Evolutionary conservation across 2,888 invertebrate genomes (phyloP).

Genomic region (Mimas tiliae): DNA sequence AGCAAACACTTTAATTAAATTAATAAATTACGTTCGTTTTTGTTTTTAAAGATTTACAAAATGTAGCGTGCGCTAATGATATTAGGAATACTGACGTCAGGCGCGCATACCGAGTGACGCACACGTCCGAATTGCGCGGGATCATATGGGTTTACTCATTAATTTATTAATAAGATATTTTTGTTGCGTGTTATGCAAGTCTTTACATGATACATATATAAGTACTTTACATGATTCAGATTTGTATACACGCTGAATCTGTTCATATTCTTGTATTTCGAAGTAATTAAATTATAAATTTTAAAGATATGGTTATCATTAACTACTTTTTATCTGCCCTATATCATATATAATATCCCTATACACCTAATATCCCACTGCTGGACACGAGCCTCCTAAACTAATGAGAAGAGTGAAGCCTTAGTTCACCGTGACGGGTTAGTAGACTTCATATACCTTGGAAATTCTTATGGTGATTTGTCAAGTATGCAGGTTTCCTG

Average conservation of each 20-base stretch:
- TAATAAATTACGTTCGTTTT: conserved; percentile 28
- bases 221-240: neutral
- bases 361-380: too few species aligned
- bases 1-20: conserved; percentile 28
- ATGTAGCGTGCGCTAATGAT: conserved; percentile 29
- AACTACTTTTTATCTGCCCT: too few species aligned
- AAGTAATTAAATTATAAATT: too few species aligned
- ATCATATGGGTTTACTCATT: conserved; percentile 49
- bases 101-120: conserved; percentile 46
- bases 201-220: neutral
- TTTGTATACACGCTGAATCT: neutral
- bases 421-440: too few species aligned
- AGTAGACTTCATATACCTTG: too few species aligned
- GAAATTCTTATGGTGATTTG: too few species aligned
- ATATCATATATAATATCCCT: too few species aligned
- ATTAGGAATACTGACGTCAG: conserved; percentile 27
- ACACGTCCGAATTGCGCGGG: conserved; percentile 36
- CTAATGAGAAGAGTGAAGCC: too few species aligned
- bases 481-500: too few species aligned
- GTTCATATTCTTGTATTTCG: too few species aligned
- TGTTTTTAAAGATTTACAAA: conserved; percentile 30
- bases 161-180: conserved; percentile 54
- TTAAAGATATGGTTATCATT: too few species aligned
- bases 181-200: conserved; percentile 45
- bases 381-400: too few species aligned